These are phyloP conservation scores for Rhynchonycteris naso DNA, from an alignment of 2,797 vertebrate species.

Conservation along the genomic window DNA sequence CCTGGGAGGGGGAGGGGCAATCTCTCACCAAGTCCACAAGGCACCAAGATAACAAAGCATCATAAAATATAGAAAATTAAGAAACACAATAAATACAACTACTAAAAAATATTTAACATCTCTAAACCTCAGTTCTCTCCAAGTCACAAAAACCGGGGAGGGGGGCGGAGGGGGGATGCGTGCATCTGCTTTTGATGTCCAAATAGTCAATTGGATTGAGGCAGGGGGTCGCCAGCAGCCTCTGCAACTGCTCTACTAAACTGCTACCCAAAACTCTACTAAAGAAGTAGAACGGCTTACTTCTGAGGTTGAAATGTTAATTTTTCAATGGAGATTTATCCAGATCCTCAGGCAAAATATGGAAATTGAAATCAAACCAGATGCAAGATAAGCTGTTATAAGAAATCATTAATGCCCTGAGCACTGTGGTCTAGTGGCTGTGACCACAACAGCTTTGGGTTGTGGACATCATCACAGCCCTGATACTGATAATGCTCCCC, in stretches of 20 bases:
- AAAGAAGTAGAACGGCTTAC: not conserved
- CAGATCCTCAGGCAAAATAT: not conserved
- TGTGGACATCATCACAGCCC: too few species aligned
- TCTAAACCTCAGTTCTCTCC: not conserved
- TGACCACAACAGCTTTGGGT: not conserved
- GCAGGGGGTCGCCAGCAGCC: not conserved
- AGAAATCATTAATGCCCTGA: not conserved
- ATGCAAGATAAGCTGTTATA: too few species aligned
- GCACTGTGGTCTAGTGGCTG: not conserved
- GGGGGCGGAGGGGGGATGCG: too few species aligned
- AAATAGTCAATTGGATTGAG: not conserved
- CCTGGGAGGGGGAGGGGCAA: not conserved
- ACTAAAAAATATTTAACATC: not conserved
- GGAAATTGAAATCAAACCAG: not conserved
- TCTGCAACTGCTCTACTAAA: not conserved
- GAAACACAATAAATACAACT: not conserved
- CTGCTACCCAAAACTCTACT: not conserved
- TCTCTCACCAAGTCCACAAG: not conserved
- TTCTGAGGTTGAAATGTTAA: not conserved
- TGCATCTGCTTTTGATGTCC: not conserved
- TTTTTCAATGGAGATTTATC: not conserved
- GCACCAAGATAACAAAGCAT: not conserved
- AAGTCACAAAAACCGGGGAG: constrained; percentile 20
- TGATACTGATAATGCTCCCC: not conserved
- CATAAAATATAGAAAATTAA: not conserved